Evolutionary conservation across 2,888 invertebrate genomes (phyloP).

Genomic region (Spodoptera exigua): DNA sequence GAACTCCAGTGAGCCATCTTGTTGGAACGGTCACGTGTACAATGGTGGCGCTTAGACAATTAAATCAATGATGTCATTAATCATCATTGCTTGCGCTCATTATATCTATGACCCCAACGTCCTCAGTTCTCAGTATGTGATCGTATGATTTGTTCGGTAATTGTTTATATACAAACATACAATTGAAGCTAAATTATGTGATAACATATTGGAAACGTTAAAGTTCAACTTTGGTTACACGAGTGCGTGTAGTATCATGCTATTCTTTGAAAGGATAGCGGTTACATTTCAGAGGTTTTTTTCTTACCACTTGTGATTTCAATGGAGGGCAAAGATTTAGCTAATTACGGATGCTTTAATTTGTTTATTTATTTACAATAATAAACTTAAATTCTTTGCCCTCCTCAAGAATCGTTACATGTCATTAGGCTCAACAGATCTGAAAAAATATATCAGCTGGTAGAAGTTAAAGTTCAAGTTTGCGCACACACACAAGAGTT

Average conservation of each 20-base stretch:
- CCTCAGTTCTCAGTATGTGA: conserved; percentile 26
- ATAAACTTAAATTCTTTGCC: too few species aligned
- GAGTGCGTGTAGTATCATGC: background rate
- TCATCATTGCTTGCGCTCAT: conserved; percentile 41
- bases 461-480: background rate
- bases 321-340: too few species aligned
- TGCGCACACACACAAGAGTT: conserved; percentile 2
- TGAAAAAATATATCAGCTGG: too few species aligned
- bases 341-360: too few species aligned
- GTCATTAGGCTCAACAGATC: too few species aligned
- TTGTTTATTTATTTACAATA: too few species aligned
- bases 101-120: conserved; percentile 31
- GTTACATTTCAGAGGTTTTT: too few species aligned
- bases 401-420: too few species aligned
- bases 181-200: too few species aligned
- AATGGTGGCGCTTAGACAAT: conserved; percentile 24
- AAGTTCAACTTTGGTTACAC: conserved; percentile 21
- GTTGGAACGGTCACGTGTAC: background rate
- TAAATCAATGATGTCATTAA: conserved; percentile 27
- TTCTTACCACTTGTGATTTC: too few species aligned
- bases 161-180: conserved; percentile 7
- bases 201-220: background rate
- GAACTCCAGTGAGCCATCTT: background rate
- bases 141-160: conserved; percentile 9
- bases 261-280: too few species aligned